Conservation (phyloP, 2,797 vertebrate species). For the Acanthornis magna region DNA sequence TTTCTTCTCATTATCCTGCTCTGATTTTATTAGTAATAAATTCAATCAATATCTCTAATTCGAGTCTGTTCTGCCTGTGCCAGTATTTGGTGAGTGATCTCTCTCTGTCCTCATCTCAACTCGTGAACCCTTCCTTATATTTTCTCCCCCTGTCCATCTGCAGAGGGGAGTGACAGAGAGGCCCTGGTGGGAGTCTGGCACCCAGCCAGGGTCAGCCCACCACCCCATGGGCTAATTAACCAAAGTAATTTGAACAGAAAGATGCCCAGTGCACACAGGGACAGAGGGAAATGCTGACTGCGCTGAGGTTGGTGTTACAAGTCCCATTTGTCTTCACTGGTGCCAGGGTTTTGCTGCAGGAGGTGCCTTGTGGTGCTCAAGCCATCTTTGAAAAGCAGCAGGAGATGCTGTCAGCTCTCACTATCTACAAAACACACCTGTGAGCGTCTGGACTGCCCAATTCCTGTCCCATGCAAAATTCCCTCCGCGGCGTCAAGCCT, state of each 20-base stretch:
- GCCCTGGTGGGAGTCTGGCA: neutral
- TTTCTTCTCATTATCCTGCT: neutral
- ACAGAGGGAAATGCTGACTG: neutral
- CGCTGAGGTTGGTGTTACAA: neutral
- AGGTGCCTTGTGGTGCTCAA: neutral
- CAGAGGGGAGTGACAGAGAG: neutral
- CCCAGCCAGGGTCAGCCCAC: neutral
- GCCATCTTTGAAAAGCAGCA: neutral
- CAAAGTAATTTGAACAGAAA: neutral
- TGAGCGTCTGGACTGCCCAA: neutral
- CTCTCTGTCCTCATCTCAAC: neutral
- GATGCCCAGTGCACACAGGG: neutral
- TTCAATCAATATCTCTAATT: neutral
- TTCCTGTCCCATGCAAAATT: neutral
- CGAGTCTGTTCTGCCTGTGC: rapidly evolving
- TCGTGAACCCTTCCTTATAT: neutral
- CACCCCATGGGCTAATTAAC: neutral
- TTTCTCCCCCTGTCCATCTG: neutral
- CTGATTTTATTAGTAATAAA: neutral
- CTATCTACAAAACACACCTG: neutral
- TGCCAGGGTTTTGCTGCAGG: neutral
- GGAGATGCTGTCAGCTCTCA: neutral
- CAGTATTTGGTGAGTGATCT: neutral
- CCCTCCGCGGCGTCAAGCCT: neutral
- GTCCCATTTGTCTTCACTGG: neutral